These are phyloP conservation scores for Paratrypauchen microcephalus DNA, from an alignment of 2,797 vertebrate species.

Conservation along the genomic window DNA sequence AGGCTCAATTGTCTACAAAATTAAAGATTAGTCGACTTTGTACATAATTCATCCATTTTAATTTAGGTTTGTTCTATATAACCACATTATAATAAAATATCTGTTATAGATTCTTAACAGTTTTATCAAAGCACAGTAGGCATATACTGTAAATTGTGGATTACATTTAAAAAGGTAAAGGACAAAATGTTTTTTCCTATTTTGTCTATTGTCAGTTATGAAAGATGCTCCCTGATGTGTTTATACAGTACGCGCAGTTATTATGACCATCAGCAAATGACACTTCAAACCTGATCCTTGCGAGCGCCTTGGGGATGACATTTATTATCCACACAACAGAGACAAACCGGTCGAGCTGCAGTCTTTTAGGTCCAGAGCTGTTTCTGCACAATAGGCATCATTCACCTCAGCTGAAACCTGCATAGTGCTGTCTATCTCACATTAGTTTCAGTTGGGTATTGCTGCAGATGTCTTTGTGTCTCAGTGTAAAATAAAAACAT, in stretches of 20 bases:
- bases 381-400: slow-evolving; percentile 34
- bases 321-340: slow-evolving; percentile 32
- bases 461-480: slow-evolving; percentile 42
- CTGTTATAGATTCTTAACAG: not conserved
- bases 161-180: not conserved
- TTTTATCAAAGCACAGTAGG: not conserved
- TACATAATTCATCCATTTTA: not conserved
- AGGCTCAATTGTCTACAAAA: not conserved
- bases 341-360: slow-evolving; percentile 67
- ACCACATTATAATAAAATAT: not conserved
- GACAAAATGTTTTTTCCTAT: not conserved
- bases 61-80: not conserved
- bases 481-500: slow-evolving; percentile 27
- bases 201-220: slow-evolving; percentile 26
- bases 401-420: slow-evolving; percentile 48
- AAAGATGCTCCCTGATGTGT: slow-evolving; percentile 20
- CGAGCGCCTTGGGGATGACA: slow-evolving; percentile 46
- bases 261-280: slow-evolving; percentile 29
- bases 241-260: slow-evolving; percentile 44
- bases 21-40: not conserved
- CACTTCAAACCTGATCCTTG: slow-evolving; percentile 43
- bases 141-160: too few species aligned
- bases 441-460: slow-evolving; percentile 59
- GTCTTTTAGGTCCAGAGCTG: slow-evolving; percentile 40
- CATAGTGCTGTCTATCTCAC: slow-evolving; percentile 17